A percentile compares a stretch with the other conserved stretches of the same genome.
These are phyloP conservation scores for Drosophila nr. perissopoda DNA, from an alignment of 2,888 invertebrate genomes.

Conservation along the genomic window DNA sequence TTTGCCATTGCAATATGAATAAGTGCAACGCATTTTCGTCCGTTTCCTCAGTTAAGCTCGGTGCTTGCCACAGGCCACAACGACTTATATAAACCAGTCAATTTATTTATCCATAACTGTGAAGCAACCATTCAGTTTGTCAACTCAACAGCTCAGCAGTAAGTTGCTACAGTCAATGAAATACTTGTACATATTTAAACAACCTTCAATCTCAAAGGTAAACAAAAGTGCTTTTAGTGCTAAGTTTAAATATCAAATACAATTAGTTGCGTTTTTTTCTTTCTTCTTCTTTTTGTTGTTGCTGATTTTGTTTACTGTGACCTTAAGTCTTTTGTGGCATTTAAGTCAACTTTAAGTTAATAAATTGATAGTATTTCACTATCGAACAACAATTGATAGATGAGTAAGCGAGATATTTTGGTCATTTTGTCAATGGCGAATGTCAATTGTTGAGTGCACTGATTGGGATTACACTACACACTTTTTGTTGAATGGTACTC, in stretches of 20 bases:
- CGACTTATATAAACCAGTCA: neutral
- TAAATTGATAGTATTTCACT: neutral
- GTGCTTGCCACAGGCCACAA: constrained; percentile 23
- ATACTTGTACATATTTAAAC: constrained; percentile 13
- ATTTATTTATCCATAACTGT: neutral
- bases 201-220: constrained; percentile 21
- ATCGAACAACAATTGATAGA: neutral
- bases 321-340: constrained; percentile 19
- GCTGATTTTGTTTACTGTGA: neutral
- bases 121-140: neutral
- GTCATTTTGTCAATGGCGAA: neutral
- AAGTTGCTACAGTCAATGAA: constrained; percentile 12
- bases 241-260: constrained; percentile 9
- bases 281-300: neutral
- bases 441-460: neutral
- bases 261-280: constrained; percentile 12
- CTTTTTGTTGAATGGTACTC: neutral
- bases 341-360: constrained; percentile 3
- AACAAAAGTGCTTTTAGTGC: constrained; percentile 10
- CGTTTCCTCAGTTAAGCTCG: constrained; percentile 21
- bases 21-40: constrained; percentile 39
- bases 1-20: constrained; percentile 37
- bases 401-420: neutral
- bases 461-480: neutral
- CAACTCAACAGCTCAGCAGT: constrained; percentile 11